A percentile compares a stretch with the other conserved stretches of the same genome.
Conservation (phyloP, 1,140 invertebrate genomes). For the Micrasema minimum region DNA sequence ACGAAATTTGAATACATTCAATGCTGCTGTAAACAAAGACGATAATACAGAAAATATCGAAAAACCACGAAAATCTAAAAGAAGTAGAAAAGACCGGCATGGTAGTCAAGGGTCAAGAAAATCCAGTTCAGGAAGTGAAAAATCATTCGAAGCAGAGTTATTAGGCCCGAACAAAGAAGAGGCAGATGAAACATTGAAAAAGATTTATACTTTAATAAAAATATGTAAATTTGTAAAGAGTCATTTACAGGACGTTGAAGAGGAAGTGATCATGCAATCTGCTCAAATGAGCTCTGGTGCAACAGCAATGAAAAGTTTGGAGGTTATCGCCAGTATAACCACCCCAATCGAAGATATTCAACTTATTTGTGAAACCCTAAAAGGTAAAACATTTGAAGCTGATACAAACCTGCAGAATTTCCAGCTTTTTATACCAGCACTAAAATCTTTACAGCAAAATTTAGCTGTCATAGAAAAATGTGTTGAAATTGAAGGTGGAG, state of each 20-base stretch:
- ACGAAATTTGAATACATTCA: too few species aligned
- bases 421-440: slow-evolving; percentile 68
- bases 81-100: slow-evolving; percentile 58
- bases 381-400: slow-evolving; percentile 59
- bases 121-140: slow-evolving; percentile 64
- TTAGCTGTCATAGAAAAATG: slow-evolving; percentile 75
- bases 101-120: slow-evolving; percentile 61
- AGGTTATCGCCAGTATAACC: slow-evolving; percentile 71
- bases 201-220: slow-evolving; percentile 41
- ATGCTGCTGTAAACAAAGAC: slow-evolving; percentile 49
- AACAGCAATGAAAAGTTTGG: slow-evolving; percentile 72
- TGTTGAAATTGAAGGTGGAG: slow-evolving; percentile 72
- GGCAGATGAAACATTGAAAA: slow-evolving; percentile 51
- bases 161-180: slow-evolving; percentile 55
- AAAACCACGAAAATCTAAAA: slow-evolving; percentile 58
- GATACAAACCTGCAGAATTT: slow-evolving; percentile 65
- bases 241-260: slow-evolving; percentile 68
- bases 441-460: slow-evolving; percentile 72
- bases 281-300: slow-evolving; percentile 71
- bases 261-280: slow-evolving; percentile 71
- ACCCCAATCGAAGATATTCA: slow-evolving; percentile 74
- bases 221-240: slow-evolving; percentile 56
- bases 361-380: slow-evolving; percentile 66
- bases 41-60: slow-evolving; percentile 59
- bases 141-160: slow-evolving; percentile 59